Evolutionary conservation across 2,797 vertebrate genomes (phyloP).

Genomic region (Loriculus beryllinus): DNA sequence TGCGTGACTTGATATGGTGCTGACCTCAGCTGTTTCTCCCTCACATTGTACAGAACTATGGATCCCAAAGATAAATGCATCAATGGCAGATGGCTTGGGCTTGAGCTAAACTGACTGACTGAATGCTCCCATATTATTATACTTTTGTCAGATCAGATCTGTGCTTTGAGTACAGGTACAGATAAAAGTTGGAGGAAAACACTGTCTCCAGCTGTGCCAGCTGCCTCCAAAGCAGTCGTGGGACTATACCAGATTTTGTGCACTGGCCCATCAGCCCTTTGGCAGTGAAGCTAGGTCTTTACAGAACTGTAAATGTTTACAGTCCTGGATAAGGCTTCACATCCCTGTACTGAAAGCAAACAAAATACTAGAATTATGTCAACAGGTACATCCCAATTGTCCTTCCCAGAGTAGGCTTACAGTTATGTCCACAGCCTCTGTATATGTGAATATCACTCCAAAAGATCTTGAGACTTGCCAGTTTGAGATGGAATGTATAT

Average conservation of each 20-base stretch:
- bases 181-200: neutral
- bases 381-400: neutral
- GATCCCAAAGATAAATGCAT: neutral
- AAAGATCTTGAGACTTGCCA: neutral
- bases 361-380: neutral
- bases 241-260: neutral
- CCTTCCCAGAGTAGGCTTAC: neutral
- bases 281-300: neutral
- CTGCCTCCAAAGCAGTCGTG: neutral
- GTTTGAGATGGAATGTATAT: neutral
- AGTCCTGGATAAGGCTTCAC: neutral
- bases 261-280: neutral
- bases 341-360: neutral
- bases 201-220: neutral
- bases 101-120: neutral
- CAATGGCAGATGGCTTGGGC: neutral
- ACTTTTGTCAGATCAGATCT: neutral
- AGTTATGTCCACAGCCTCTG: neutral
- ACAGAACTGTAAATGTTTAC: neutral
- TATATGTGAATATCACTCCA: neutral
- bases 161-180: neutral
- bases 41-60: neutral
- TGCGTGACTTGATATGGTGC: slow-evolving; percentile 3
- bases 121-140: neutral
- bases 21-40: slow-evolving; percentile 41